A percentile compares a stretch with the other conserved stretches of the same genome.
Conservation (phyloP, 2,113 vertebrate species). For the Scortum barcoo region DNA sequence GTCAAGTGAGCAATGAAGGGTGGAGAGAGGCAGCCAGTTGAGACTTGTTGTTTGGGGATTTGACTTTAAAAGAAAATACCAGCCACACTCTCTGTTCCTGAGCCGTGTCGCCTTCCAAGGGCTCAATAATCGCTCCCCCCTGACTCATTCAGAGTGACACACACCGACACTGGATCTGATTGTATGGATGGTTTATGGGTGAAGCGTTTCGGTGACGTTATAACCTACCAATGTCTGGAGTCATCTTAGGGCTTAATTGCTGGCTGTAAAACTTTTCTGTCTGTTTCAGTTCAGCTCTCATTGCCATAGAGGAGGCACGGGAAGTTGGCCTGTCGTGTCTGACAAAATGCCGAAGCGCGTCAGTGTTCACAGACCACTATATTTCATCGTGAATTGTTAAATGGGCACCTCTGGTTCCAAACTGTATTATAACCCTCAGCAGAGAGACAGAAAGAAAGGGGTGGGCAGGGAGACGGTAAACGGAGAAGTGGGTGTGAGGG, state of each 20-base stretch:
- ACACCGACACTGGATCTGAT: slow-evolving; percentile 64
- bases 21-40: slow-evolving; percentile 67
- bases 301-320: slow-evolving; percentile 8
- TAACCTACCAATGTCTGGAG: slow-evolving; percentile 35
- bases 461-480: slow-evolving; percentile 52
- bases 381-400: slow-evolving; percentile 45
- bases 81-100: slow-evolving; percentile 62
- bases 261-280: slow-evolving; percentile 42
- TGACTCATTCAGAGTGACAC: slow-evolving; percentile 66
- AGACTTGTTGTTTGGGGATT: slow-evolving; percentile 76
- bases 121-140: slow-evolving; percentile 60
- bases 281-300: slow-evolving; percentile 4
- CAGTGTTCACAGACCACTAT: slow-evolving; percentile 13
- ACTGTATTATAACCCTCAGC: slow-evolving; percentile 14
- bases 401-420: slow-evolving; percentile 31
- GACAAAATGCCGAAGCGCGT: slow-evolving; percentile 37
- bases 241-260: slow-evolving; percentile 48
- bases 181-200: slow-evolving; percentile 48
- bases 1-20: slow-evolving; percentile 72
- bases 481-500: slow-evolving; percentile 57
- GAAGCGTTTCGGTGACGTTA: slow-evolving; percentile 34
- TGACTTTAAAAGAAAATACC: slow-evolving; percentile 66
- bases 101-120: slow-evolving; percentile 52
- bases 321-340: slow-evolving; percentile 25
- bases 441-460: slow-evolving; percentile 38